phyloP scores from a whole-genome alignment of 2,888 invertebrate species.

The Sarcophaga caerulescens region DNA sequence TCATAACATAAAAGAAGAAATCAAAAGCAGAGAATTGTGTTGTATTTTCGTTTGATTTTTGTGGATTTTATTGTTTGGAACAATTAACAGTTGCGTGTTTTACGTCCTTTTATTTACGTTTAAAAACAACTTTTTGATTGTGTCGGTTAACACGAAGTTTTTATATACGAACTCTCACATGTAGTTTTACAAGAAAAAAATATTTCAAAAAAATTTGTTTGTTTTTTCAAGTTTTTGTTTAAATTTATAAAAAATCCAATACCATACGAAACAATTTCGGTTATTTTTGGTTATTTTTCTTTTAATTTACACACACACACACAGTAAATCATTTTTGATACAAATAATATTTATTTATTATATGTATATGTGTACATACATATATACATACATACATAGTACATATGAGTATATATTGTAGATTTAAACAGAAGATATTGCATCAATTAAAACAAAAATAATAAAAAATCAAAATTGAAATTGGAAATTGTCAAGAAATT shows the following conservation, averaged over 20 bases:
- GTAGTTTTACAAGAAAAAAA: constrained; percentile 22
- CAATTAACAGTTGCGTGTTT: not conserved
- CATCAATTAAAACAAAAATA: no score
- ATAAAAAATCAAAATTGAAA: no score
- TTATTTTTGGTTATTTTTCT: not conserved
- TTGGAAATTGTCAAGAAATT: no score
- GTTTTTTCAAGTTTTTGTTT: constrained; percentile 28
- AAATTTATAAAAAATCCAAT: constrained; percentile 5
- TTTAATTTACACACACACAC: constrained; percentile 1
- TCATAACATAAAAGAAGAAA: not conserved
- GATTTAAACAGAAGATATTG: no score
- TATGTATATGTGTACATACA: not conserved
- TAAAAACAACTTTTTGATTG: not conserved
- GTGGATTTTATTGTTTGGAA: not conserved
- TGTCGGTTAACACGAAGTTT: constrained; percentile 25
- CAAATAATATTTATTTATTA: not conserved
- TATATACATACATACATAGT: not conserved
- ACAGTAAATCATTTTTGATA: not conserved
- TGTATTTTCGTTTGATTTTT: not conserved
- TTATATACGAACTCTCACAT: constrained; percentile 39
- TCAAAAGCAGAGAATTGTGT: not conserved
- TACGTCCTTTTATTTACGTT: not conserved
- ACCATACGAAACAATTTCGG: constrained; percentile 14
- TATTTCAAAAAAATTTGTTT: not conserved
- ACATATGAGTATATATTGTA: not conserved